phyloP scores from a whole-genome alignment of 2,113 vertebrate genomes.

The Oceanodroma tethys region DNA sequence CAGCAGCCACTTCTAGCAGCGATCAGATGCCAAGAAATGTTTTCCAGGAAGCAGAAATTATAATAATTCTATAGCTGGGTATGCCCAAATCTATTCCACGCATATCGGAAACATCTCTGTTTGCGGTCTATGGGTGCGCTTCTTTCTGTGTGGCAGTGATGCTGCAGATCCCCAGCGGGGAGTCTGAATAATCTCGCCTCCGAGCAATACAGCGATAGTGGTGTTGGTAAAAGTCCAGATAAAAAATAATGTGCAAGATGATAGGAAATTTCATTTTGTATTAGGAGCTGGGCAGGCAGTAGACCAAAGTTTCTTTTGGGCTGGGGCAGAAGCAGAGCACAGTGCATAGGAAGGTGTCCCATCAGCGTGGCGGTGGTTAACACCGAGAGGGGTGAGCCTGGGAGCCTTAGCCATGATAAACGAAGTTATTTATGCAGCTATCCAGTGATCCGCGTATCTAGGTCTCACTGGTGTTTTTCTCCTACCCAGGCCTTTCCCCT shows the following conservation, averaged over 20 bases:
- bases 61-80: neutral
- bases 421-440: neutral
- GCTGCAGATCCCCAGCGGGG: neutral
- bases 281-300: neutral
- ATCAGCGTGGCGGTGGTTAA: neutral
- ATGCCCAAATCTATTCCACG: neutral
- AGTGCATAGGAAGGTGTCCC: accelerated
- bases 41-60: neutral
- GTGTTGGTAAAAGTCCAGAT: neutral
- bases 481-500: neutral
- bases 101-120: neutral
- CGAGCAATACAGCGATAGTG: accelerated
- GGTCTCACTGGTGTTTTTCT: neutral
- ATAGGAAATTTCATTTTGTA: neutral
- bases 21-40: neutral
- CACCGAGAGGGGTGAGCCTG: neutral
- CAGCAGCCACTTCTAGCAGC: neutral
- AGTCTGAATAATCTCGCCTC: neutral
- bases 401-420: neutral
- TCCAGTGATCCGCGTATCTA: neutral
- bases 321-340: neutral
- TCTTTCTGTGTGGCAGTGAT: neutral
- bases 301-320: neutral
- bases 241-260: neutral
- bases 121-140: neutral